Evolutionary conservation across 2,888 invertebrate genomes (phyloP), one percentile per base, ranked within the genome.

Genomic region (Thyatira batis): DNA sequence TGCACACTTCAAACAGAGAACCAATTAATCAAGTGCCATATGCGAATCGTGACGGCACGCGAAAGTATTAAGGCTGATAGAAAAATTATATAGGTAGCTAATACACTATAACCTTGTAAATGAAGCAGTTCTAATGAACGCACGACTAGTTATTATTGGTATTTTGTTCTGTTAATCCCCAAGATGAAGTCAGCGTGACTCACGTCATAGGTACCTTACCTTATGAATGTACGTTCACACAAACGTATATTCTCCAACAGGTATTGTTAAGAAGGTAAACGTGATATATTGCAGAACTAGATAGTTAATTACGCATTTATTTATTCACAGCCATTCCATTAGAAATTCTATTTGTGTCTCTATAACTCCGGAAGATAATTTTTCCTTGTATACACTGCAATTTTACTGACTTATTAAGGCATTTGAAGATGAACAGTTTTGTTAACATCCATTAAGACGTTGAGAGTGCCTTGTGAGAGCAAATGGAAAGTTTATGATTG

Each of bases 101-200:
- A 6, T 57, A 53, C 65, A 65, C 66, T n/a, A 39, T 51, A 58
- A 58, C 71, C 71, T 72, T 69, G 72, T 51, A 20, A 53, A 57
- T 60, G 57, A 58, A 63, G 66, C 60, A 59, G 33, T 52, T 52
- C 54, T 55, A 63, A 56, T 49, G 57, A 39, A 50, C 57, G 63
- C 64, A 61, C 66, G 62, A 61, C 67, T 65, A 39, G 61, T 50
- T 51, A 50, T 50, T 39, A 60, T 49, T 54, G 58, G 60, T 50
- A 57, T 63, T 67, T 61, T 50, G 58, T 63, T 66, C 61, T 60
- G 28, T 23, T 48, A 48, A 48, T 48, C 28, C 48, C 27, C 17
- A 6, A 11, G 13, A 17, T 45, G 45, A 48, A 9, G 48, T 48
- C 28, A 48, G 9, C 17, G 20, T 48, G 48, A 48, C 48, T 48